phyloP scores from a whole-genome alignment of 2,797 vertebrate genomes.

The Enteromius viviparus region DNA sequence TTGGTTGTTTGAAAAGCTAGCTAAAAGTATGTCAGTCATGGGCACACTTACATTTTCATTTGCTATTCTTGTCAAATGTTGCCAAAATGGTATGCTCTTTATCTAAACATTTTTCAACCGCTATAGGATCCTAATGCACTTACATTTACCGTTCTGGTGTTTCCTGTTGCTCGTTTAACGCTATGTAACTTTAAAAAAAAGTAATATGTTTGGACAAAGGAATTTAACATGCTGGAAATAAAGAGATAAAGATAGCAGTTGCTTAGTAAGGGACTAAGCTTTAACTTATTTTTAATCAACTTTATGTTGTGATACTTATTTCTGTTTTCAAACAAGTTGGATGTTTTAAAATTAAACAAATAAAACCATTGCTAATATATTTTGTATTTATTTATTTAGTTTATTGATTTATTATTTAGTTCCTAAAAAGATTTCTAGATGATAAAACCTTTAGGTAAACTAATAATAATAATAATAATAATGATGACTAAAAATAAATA shows the following conservation, averaged over 20 bases:
- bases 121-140: conserved; percentile 1
- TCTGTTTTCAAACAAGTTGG: background rate
- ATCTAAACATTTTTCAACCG: background rate
- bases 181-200: background rate
- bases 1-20: conserved; percentile 36
- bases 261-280: background rate
- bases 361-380: background rate
- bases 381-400: background rate
- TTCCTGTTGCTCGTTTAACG: background rate
- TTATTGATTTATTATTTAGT: background rate
- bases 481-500: background rate
- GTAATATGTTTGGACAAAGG: background rate
- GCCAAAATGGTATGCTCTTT: background rate
- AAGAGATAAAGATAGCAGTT: background rate
- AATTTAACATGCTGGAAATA: background rate
- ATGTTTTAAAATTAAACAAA: background rate
- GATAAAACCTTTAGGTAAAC: background rate
- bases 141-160: background rate
- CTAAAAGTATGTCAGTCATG: background rate
- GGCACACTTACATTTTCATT: conserved; percentile 14
- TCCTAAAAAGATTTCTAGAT: background rate
- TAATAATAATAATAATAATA: background rate
- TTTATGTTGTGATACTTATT: background rate
- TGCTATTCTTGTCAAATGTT: background rate
- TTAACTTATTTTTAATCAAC: background rate